Base-by-base conservation (phyloP, 2,888 invertebrate genomes). In the Lasioglossum calceatum region DNA sequence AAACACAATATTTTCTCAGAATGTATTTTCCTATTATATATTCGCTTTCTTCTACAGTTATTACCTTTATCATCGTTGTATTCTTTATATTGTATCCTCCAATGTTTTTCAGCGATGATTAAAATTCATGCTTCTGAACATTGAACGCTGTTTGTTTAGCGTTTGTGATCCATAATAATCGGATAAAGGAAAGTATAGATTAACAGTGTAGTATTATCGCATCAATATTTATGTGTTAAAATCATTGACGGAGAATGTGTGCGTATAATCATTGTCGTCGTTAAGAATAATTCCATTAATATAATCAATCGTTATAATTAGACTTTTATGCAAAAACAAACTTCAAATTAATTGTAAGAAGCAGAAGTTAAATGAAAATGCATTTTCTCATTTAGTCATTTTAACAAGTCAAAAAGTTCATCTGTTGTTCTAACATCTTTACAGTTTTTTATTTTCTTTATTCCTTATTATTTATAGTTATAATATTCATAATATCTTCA, bases 1-100 rank as follows among this genome's bases (percentile, higher is more conserved):
- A n/a, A 71, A 71, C 71, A 71, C 71, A 71, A 71, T 71, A 71
- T 71, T 71, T 71, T 42, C 71, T n/a, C 71, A 71, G 42, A 12
- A 12, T 23, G 39, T 42, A 42, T 71, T 71, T 39, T 71, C 71
- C 12, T 71, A 71, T 71, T 71, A 42, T n/a, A n/a, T 39, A 71
- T 71, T 71, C 42, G n/a, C 10, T 70, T 71, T 23, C 14, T 23
- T n/a, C 23, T 23, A 39, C 23, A 39, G 23, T 12, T 12, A 39
- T 36, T 39, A 4, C 23, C 70, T 39, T 70, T 39, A 70, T 12
- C 70, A 12, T 70, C 70, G 70, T 36, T 23, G 70, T 23, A 39
- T 70, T 23, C 39, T 39, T 71, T 42, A 71, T 42, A 47, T 16
- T 4, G 16, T 42, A n/a, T 12, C n/a, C 14, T 0, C 42, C 12